A percentile compares a stretch with the other conserved stretches of the same genome.
Evolutionary conservation across 2,888 invertebrate genomes (phyloP).

Genomic region (Ganaspis brasiliensis): DNA sequence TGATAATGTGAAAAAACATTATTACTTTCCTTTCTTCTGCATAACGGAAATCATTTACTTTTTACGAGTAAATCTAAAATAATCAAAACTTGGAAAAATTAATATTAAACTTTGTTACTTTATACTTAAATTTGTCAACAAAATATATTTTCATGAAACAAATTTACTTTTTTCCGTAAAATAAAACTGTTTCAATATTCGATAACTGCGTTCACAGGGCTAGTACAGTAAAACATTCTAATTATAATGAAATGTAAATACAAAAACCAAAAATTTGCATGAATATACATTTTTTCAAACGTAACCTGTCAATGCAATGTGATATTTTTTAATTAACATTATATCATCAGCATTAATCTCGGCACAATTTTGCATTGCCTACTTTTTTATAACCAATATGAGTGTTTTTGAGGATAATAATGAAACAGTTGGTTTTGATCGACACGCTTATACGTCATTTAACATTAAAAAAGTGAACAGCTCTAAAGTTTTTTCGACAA

Average conservation of each 20-base stretch:
- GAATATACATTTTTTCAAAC: conserved; percentile 25
- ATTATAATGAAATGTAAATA: conserved; percentile 3
- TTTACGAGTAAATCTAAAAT: too few species aligned
- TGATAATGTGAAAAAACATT: too few species aligned
- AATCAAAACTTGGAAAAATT: too few species aligned
- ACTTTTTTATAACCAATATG: too few species aligned
- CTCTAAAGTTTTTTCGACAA: too few species aligned
- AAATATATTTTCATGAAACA: background rate
- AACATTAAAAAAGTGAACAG: too few species aligned
- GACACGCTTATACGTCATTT: too few species aligned
- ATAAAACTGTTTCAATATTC: background rate
- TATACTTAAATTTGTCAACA: too few species aligned
- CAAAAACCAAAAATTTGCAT: conserved; percentile 27
- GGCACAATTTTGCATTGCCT: background rate
- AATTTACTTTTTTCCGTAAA: background rate
- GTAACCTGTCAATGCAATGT: conserved; percentile 15
- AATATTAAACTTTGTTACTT: too few species aligned
- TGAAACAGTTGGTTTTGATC: too few species aligned
- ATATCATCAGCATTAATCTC: conserved; percentile 20
- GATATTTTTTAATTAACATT: conserved; percentile 50
- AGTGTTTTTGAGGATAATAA: background rate
- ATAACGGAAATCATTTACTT: too few species aligned
- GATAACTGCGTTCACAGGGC: background rate
- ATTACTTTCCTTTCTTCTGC: too few species aligned
- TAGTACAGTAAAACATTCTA: background rate